Evolutionary conservation across 1,140 invertebrate genomes (phyloP).

Genomic region (Calephelis nemesis): DNA sequence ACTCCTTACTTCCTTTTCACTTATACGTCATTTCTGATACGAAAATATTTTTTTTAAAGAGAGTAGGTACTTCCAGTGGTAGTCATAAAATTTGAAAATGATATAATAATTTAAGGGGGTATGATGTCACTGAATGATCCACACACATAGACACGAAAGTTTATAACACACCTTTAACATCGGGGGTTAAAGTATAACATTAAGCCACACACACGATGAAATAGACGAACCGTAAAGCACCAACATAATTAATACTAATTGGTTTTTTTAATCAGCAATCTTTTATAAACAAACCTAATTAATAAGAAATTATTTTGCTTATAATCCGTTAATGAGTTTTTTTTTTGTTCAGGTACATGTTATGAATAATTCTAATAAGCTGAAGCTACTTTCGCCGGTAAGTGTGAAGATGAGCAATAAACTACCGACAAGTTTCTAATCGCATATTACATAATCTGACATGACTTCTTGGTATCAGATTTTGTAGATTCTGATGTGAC

Average conservation of each 20-base stretch:
- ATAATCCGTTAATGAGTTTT: not conserved
- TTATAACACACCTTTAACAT: not conserved
- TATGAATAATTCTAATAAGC: slow-evolving; percentile 10
- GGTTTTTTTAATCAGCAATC: not conserved
- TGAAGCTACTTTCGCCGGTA: slow-evolving; percentile 4
- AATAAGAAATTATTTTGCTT: slow-evolving; percentile 9
- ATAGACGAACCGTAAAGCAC: not conserved
- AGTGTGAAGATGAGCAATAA: slow-evolving; percentile 13
- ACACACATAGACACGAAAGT: too few species aligned
- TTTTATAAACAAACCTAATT: slow-evolving; percentile 11
- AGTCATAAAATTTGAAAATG: too few species aligned
- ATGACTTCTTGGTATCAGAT: too few species aligned
- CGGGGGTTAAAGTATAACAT: not conserved
- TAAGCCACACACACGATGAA: too few species aligned
- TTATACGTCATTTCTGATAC: too few species aligned
- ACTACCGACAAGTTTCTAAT: not conserved
- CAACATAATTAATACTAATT: slow-evolving; percentile 9
- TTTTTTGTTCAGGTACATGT: slow-evolving; percentile 10
- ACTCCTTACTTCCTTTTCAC: too few species aligned
- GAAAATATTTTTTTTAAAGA: too few species aligned
- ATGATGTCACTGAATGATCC: too few species aligned
- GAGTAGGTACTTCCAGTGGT: too few species aligned
- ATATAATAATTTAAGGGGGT: too few species aligned
- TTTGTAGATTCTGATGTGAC: too few species aligned
- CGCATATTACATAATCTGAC: not conserved